Percentiles rank a stretch among this genome's conserved stretches.
Evolutionary conservation across 1,140 invertebrate species (phyloP).

Genomic region (Lucilia cuprina): DNA sequence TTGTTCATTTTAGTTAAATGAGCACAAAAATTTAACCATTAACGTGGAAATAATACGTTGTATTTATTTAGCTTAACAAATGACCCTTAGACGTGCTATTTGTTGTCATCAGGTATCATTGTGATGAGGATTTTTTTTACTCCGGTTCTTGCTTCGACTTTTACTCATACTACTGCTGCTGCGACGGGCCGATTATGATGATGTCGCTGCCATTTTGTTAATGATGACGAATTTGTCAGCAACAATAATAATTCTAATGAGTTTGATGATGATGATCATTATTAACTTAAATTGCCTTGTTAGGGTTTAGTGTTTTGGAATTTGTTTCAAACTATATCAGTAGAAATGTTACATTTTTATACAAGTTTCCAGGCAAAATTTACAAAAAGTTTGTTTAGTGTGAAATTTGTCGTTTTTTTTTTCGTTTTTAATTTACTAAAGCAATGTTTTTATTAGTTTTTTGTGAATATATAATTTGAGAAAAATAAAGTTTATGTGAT

Average conservation of each 20-base stretch:
- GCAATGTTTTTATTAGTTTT: too few species aligned
- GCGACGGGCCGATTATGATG: background rate
- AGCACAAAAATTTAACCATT: conserved; percentile 3
- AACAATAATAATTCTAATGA: background rate
- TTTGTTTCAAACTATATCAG: too few species aligned
- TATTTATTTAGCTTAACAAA: conserved; percentile 12
- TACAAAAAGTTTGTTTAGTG: too few species aligned
- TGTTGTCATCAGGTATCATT: conserved; percentile 1
- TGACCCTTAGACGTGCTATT: background rate
- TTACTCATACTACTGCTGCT: background rate
- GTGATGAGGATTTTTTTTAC: background rate
- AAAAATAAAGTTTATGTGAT: too few species aligned
- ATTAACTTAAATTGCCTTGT: conserved; percentile 9
- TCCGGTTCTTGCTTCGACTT: background rate
- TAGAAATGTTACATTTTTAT: too few species aligned
- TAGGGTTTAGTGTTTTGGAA: background rate
- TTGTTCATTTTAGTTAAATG: conserved; percentile 5
- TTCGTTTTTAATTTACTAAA: too few species aligned
- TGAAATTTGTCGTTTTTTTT: too few species aligned
- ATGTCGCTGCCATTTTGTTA: background rate
- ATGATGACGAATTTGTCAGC: background rate
- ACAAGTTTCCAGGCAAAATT: too few species aligned
- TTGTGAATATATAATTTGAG: too few species aligned
- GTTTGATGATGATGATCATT: background rate
- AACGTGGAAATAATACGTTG: conserved; percentile 2